Evolutionary conservation across 2,888 invertebrate genomes (phyloP), one percentile per base, ranked within the genome.

Genomic region (Drosophila birchii): DNA sequence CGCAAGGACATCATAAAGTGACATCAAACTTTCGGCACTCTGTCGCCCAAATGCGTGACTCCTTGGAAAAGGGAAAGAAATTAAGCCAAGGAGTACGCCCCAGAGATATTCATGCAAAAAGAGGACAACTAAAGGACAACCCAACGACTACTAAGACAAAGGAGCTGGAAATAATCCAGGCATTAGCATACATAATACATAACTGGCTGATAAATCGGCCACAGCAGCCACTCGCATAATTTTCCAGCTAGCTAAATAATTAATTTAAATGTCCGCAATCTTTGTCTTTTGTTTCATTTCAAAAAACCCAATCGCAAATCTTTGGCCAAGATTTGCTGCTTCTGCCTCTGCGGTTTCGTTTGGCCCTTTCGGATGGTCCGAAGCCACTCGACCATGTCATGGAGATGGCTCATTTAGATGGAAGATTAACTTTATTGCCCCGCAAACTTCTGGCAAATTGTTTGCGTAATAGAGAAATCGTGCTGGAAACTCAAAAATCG

Each of bases 391-490:
- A 76, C 83, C 83, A 75, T 88, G 74, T 49, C 76, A 29, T 59
- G 72, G 73, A 55, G 73, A 67, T 58, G 53, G 75, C 81, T 83
- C 90, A 86, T 86, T 89, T 86, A 86, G 86, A 86, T 86, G 88
- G 72, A 16, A 86, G 86, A 86, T 86, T 86, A 89, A 76, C 83
- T 89, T 86, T 89, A 89, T 89, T 78, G 89, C 68, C 47, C 51
- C 66, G 20, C 68, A 76, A 88, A 79, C 83, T 81, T 79, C 86
- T 76, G 78, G 80, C 86, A 89, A 85, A 85, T 89, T 79, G 88
- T 85, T 86, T 83, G 74, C 86, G 86, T 89, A 82, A 85, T 85
- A 88, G 82, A 78, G 55, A 82, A 79, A 79, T 85, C 88, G 85
- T 82, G 86, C 54, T 71, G 72, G n/a, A 57, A 61, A 43, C 23